phyloP scores from a whole-genome alignment of 2,113 vertebrate genomes.

The Dicerorhinus sumatrensis region DNA sequence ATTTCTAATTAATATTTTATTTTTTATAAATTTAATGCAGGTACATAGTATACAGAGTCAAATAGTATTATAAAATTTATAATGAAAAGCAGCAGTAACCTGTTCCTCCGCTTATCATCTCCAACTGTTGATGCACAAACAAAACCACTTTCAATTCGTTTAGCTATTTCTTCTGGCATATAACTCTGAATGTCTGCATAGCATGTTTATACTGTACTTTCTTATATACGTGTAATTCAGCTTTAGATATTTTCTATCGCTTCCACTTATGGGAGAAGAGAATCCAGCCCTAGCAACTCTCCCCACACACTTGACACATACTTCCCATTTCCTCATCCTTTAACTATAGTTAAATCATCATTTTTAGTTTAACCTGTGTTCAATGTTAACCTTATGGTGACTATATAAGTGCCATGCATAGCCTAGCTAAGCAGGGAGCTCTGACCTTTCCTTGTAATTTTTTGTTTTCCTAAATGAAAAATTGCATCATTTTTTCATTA shows the following conservation, averaged over 20 bases:
- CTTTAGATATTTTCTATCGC: neutral
- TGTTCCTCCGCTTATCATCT: neutral
- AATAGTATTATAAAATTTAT: neutral
- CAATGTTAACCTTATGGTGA: neutral
- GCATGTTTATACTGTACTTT: neutral
- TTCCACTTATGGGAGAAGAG: neutral
- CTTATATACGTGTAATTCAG: neutral
- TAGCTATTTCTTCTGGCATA: conserved; percentile 11
- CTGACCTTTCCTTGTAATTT: neutral
- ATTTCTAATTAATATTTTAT: conserved; percentile 3
- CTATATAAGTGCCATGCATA: neutral
- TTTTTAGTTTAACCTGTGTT: conserved; percentile 19
- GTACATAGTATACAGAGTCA: neutral
- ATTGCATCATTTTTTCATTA: conserved; percentile 17
- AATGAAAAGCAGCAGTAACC: neutral
- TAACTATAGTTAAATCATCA: neutral
- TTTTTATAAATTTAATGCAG: neutral
- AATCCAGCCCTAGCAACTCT: neutral
- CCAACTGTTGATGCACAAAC: neutral
- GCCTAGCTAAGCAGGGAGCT: neutral
- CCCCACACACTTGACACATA: neutral
- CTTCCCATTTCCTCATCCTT: neutral
- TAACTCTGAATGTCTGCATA: neutral
- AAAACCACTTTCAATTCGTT: neutral
- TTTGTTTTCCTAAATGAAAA: conserved; percentile 46